phyloP scores from a whole-genome alignment of 2,113 vertebrate species.

The Gavia stellata region DNA sequence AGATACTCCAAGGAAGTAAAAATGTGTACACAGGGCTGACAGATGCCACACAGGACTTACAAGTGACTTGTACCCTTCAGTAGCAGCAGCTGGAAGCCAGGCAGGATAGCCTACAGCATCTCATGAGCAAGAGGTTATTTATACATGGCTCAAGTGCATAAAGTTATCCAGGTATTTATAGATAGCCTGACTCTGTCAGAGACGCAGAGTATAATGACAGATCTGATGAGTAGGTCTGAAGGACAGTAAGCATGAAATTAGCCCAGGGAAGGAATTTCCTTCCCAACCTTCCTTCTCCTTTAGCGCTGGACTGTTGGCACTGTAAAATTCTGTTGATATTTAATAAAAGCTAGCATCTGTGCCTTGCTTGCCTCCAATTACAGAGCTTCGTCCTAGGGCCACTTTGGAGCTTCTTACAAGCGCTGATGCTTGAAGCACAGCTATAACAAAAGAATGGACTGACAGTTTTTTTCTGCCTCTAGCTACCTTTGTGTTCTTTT shows the following conservation, averaged over 20 bases:
- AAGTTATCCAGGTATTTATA: background rate
- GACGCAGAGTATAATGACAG: background rate
- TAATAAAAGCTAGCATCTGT: constrained; percentile 68
- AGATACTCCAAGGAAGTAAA: background rate
- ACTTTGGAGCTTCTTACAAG: constrained; percentile 8
- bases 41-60: background rate
- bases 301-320: background rate
- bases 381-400: constrained; percentile 28
- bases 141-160: background rate
- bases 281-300: background rate
- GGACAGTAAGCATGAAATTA: background rate
- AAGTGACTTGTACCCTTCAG: background rate
- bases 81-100: background rate
- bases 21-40: rapidly evolving
- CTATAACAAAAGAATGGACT: constrained; percentile 39
- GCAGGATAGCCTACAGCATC: background rate
- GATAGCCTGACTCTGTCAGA: background rate
- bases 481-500: constrained; percentile 44
- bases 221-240: background rate
- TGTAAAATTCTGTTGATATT: constrained; percentile 57
- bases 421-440: constrained; percentile 42
- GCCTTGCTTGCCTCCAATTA: constrained; percentile 51
- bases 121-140: background rate
- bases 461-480: constrained; percentile 49
- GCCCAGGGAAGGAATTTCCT: background rate